Base-by-base conservation (phyloP, 92 coral and sea anemone genomes). In the Epizoanthus illoricatus region DNA sequence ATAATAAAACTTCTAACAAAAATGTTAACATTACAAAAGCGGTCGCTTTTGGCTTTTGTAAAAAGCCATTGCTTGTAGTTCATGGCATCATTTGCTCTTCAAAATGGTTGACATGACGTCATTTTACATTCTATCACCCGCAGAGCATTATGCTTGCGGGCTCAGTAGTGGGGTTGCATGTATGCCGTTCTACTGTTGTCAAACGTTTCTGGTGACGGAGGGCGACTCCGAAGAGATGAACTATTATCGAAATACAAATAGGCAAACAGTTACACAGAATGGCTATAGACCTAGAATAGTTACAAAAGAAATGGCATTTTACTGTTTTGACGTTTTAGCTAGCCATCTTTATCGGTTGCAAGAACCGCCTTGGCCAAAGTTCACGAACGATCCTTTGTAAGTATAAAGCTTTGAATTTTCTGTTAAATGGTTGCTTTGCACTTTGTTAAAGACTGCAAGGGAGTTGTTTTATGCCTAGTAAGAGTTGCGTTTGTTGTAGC, bases 161-260 rank as follows among this genome's bases (percentile, higher is more conserved):
- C 91, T 88, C 91, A 81, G 70, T 84, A 71, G 65, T 66, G 62
- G 65, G 85, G 66, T 81, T 40, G 75, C 66, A 80, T 91, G 79
- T 89, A 93, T 93, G 97, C 94, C 97, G 87, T 93, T 93, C 91
- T 93, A 87, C 76, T 93, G 97, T 90, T 93, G 97, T 91, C 97
- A 93, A 88, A 90, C 92, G 21, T 86, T 90, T 79, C 91, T 93
- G 86, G 90, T 93, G 92, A 90, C 90, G 74, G 91, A 93, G 76
- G 88, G 86, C 75, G 94, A 93, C 81, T 62, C 89, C 73, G 90
- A 88, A 64, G 94, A 93, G 58, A 93, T 93, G 97, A 93, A 90
- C 92, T 93, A 83, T 84, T 93, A 93, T 91, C 87, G 90, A 69
- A 88, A 87, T 67, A 86, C 92, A 66, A 93, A 85, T 90, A 85